phyloP scores from a whole-genome alignment of 2,113 vertebrate species.

The Anhinga rufa region DNA sequence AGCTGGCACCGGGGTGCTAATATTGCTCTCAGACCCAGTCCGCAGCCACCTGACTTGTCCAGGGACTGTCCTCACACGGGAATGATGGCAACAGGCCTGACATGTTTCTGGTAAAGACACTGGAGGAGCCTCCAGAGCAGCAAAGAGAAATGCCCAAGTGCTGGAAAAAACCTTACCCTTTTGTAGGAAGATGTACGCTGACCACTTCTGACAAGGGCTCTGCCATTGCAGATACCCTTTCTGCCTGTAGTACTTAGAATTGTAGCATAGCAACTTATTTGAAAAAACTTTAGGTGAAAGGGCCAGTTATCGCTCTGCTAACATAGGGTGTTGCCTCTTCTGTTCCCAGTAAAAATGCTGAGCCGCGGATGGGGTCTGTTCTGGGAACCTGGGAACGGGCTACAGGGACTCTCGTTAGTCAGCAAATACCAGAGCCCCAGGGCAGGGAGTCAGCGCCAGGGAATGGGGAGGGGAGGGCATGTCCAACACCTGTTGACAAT shows the following conservation, averaged over 20 bases:
- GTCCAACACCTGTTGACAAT: neutral
- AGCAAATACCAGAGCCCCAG: neutral
- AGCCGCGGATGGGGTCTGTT: neutral
- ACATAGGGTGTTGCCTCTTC: neutral
- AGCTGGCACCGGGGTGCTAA: neutral
- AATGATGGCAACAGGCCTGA: neutral
- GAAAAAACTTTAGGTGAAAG: neutral
- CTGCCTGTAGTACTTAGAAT: neutral
- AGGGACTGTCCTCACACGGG: neutral
- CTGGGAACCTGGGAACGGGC: neutral
- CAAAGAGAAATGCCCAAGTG: neutral
- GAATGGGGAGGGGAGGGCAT: accelerated
- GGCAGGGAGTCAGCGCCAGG: neutral
- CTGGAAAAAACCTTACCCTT: neutral
- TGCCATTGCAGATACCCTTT: neutral
- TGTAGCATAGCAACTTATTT: neutral
- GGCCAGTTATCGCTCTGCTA: neutral
- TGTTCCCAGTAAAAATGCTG: neutral
- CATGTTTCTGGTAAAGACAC: neutral
- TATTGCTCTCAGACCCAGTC: neutral
- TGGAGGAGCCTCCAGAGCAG: neutral
- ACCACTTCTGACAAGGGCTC: neutral
- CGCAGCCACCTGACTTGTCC: neutral
- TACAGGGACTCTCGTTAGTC: neutral
- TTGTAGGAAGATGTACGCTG: neutral